Conservation (phyloP, 2,113 vertebrate genomes). For the Actinemys pallida region DNA sequence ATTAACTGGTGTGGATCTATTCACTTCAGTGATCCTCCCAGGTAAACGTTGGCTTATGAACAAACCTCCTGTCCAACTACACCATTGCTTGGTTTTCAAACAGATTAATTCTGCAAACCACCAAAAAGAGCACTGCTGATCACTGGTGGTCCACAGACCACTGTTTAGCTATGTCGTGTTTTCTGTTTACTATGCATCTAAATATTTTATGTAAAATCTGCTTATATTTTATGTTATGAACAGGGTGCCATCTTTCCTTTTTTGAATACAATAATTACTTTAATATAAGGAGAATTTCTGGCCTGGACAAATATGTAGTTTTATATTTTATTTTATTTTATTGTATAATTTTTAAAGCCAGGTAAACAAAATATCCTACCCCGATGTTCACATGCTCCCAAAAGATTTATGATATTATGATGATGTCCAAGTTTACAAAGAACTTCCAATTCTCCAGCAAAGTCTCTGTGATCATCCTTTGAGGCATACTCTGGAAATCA, state of each 20-base stretch:
- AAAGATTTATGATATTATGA: slow-evolving; percentile 91
- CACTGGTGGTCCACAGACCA: not conserved
- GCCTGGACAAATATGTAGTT: not conserved
- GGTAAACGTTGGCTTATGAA: not conserved
- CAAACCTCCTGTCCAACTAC: not conserved
- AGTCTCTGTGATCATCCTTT: slow-evolving; percentile 91
- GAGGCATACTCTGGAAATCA: slow-evolving; percentile 88
- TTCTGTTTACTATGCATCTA: not conserved
- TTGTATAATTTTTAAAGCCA: not conserved
- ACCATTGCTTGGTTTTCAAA: not conserved
- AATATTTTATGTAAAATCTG: not conserved
- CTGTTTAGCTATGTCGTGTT: not conserved
- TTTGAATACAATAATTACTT: not conserved
- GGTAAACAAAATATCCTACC: slow-evolving; percentile 70
- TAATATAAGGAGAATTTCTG: not conserved
- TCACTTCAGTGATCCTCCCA: not conserved
- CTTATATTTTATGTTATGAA: not conserved
- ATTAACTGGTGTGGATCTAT: not conserved
- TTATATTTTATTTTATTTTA: accelerated
- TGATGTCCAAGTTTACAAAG: slow-evolving; percentile 92
- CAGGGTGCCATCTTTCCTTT: not conserved
- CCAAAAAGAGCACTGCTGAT: not conserved
- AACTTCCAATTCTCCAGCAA: slow-evolving; percentile 91
- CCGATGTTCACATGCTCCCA: slow-evolving; percentile 91
- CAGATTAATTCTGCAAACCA: not conserved